phyloP scores from a whole-genome alignment of 2,888 invertebrate genomes.

The Agapostemon virescens region DNA sequence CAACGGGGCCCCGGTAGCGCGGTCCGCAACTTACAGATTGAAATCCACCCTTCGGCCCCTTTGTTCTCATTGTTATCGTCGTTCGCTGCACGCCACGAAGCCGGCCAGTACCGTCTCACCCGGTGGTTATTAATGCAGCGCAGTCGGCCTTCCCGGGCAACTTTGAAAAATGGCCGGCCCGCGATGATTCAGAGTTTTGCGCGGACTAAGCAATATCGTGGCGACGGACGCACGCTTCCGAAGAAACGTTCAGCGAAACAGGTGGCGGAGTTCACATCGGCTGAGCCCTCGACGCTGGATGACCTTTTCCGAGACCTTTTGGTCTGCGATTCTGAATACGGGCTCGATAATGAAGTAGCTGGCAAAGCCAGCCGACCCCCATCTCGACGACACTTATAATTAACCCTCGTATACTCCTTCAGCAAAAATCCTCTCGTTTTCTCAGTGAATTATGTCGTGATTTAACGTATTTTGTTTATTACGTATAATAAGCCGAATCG shows the following conservation, averaged over 20 bases:
- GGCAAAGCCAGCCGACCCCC: not conserved
- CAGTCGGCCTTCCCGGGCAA: conserved; percentile 56
- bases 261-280: conserved; percentile 64
- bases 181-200: conserved; percentile 70
- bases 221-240: conserved; percentile 57
- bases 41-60: conserved; percentile 68
- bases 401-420: not conserved
- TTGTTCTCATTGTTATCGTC: conserved; percentile 70
- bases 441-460: not conserved
- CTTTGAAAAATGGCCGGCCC: conserved; percentile 69
- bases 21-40: conserved; percentile 63
- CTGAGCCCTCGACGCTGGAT: conserved; percentile 27
- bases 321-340: not conserved
- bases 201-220: conserved; percentile 61
- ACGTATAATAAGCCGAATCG: not conserved
- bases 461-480: not conserved
- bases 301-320: conserved; percentile 39
- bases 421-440: not conserved
- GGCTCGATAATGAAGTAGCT: conserved; percentile 14
- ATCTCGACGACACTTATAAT: not conserved
- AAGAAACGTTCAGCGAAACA: conserved; percentile 65
- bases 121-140: conserved; percentile 68
- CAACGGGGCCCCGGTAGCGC: conserved; percentile 57
- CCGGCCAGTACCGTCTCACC: conserved; percentile 57
- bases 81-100: conserved; percentile 64